Evolutionary conservation across 2,113 vertebrate genomes (phyloP).

Genomic region (Sterrhoptilus dennistouni): DNA sequence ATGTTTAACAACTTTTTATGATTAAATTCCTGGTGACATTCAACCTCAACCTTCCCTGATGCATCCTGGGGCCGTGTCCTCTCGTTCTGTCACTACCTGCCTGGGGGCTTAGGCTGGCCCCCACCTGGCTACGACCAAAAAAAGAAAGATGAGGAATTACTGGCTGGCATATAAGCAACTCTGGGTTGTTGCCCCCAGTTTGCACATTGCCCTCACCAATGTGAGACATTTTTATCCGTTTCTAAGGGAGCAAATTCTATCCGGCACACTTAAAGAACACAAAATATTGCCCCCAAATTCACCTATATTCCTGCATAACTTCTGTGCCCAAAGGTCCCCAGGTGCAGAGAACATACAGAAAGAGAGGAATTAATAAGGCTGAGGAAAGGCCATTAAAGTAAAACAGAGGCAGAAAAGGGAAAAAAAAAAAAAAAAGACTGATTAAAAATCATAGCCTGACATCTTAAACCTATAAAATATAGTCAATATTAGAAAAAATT

Average conservation of each 20-base stretch:
- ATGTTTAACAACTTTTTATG: not conserved
- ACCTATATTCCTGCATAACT: not conserved
- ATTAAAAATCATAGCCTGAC: not conserved
- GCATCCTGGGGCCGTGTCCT: not conserved
- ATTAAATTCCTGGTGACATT: not conserved
- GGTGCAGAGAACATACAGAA: not conserved
- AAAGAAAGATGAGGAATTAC: not conserved
- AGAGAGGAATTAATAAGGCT: not conserved
- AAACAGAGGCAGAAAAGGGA: not conserved
- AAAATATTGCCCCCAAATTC: not conserved
- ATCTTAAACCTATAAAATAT: not conserved
- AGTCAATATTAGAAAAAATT: not conserved
- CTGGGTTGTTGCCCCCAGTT: not conserved
- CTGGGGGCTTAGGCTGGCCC: not conserved
- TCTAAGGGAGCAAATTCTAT: not conserved
- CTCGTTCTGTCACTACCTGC: not conserved
- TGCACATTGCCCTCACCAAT: not conserved
- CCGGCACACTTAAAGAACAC: not conserved
- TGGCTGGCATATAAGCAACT: not conserved
- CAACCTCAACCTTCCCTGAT: not conserved
- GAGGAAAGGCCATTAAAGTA: not conserved
- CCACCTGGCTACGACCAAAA: not conserved
- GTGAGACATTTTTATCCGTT: not conserved
- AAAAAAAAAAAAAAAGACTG: not conserved
- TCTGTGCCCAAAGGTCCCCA: rapidly evolving